phyloP scores from a whole-genome alignment of 2,888 invertebrate genomes.

The Actias luna region DNA sequence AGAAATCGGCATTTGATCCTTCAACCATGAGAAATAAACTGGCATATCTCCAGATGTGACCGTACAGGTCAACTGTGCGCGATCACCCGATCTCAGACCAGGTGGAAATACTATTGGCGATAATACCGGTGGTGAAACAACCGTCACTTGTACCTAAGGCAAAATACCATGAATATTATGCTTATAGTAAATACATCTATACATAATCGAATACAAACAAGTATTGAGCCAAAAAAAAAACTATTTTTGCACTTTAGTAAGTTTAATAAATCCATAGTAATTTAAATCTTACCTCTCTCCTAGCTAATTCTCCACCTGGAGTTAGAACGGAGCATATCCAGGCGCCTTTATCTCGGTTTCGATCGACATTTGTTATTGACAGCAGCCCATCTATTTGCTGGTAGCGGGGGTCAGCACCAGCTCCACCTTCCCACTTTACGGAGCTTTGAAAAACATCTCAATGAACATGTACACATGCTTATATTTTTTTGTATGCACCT shows the following conservation, averaged over 20 bases:
- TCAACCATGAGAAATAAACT: conserved; percentile 85
- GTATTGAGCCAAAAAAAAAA: background rate
- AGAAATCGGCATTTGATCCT: conserved; percentile 83
- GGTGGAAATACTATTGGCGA: conserved; percentile 92
- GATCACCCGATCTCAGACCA: conserved; percentile 88
- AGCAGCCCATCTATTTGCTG: conserved; percentile 81
- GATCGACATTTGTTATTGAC: conserved; percentile 83
- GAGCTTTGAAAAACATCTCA: conserved; percentile 42
- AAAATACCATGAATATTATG: conserved; percentile 11
- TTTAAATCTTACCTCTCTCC: conserved; percentile 83
- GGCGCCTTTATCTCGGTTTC: conserved; percentile 86
- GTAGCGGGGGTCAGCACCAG: conserved; percentile 74
- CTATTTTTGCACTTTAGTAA: background rate
- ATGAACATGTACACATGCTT: too few relatives aligned
- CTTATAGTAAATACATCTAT: too few relatives aligned
- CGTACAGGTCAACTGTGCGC: conserved; percentile 91
- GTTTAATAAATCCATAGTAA: too few relatives aligned
- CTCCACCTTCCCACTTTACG: conserved; percentile 85
- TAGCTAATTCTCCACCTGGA: conserved; percentile 88
- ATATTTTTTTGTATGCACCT: too few relatives aligned
- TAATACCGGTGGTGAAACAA: conserved; percentile 88
- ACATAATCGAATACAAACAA: too few relatives aligned
- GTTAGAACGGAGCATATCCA: conserved; percentile 91
- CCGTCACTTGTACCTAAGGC: conserved; percentile 66
- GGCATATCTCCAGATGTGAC: conserved; percentile 88